Evolutionary conservation across 2,888 invertebrate genomes (phyloP), one percentile per base, ranked within the genome.

Genomic region (Cryptus viduatorius): DNA sequence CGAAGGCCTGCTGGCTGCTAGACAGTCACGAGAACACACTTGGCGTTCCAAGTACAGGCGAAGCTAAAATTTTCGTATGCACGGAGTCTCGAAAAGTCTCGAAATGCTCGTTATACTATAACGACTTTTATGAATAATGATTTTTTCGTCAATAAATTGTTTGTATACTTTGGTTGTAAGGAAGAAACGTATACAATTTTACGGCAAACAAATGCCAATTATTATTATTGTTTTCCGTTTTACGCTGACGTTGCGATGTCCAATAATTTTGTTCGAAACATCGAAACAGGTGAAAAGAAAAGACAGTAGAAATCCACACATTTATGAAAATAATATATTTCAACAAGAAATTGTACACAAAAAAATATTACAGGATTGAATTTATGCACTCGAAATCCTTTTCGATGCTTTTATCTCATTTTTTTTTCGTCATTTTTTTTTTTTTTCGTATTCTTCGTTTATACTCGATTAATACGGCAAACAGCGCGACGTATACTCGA

Each of bases 311-410:
- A 68, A 68, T 24, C 14, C 14, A 53, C 53, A 53, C 10, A 72
- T 87, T 87, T 87, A 87, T 87, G 86, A 87, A 87, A 87, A 87
- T 87, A 87, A 87, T 87, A 87, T 87, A 87, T 87, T 87, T 87
- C 86, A 87, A 87, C 87, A 86, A 87, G 87, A 86, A 87, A 87
- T 87, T 87, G 87, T 87, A 87, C 87, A 87, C 86, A 87, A 87
- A 87, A 84, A 87, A 86, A 86, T 87, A 87, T 87, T 87, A 87
- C 87, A 87, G 85, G 87, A 85, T 86, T 86, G 85, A 86, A 84
- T 86, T 86, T 84, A 78, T 76, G 86, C 86, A 85, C 69, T 84
- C 85, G 82, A 86, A 84, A 78, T 76, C 83, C 82, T 79, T 73
- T 79, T 85, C 84, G 82, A 82, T 85, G 84, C 81, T 80, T 79